Base-by-base conservation (phyloP, 2,888 invertebrate genomes). In the Cataglyphis rosenhaueri region DNA sequence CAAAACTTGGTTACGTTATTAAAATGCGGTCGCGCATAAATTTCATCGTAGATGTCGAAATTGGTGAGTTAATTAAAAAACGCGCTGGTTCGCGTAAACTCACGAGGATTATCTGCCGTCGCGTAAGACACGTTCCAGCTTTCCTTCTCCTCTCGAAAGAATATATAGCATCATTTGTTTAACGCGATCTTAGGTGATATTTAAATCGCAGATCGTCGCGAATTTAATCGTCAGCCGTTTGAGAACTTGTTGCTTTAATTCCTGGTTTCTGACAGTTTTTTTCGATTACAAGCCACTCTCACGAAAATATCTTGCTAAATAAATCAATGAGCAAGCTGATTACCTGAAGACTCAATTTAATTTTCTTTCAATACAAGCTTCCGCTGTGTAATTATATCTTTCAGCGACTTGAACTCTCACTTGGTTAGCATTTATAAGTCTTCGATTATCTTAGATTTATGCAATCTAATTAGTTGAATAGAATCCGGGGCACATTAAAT, bases 1-100 rank as follows among this genome's bases (percentile, higher is more conserved):
- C 61, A 57, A 83, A 84, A 68, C 59, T 84, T 78, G 55, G 57
- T 1, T 35, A 48, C 25, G 25, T 78, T 65, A 71, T 82, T 76
- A 71, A 73, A 82, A 78, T 25, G 57, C 25, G 68, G 41, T 55
- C 62, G 62, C 35, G 68, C 79, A 55, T 64, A 57, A 83, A 62
- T 82, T 82, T 44, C 44, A 12, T 25, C 9, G 25, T 29, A 18
- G 35, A 35, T 78, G 57, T 62, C 8, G 44, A 62, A 29, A 44
- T 38, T 44, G 12, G 32, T 38, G 41, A 68, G 29, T 15, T 9
- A 21, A 52, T 52, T 44, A n/a, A 25, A 32, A 10, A 32, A 35
- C 4, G 8, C 32, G 8, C 15, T 29, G 61, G 18, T 32, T 18
- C 32, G 9, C 32, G 32, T 29, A 29, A 41, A 18, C 32, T 10